phyloP scores from a whole-genome alignment of 92 coral and sea anemone genomes.

The Paragorgia papillata region DNA sequence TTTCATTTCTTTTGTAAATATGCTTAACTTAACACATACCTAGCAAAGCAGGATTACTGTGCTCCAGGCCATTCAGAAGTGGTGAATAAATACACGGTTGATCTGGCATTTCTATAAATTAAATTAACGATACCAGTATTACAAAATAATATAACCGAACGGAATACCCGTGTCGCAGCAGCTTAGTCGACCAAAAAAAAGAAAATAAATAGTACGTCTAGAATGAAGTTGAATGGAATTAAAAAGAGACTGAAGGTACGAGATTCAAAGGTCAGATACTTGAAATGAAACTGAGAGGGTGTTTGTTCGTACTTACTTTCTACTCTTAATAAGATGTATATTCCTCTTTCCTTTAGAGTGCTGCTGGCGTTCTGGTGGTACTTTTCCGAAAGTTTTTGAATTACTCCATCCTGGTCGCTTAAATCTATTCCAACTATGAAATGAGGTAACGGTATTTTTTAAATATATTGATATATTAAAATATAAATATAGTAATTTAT shows the following conservation, averaged over 20 bases:
- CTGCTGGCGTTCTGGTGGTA: slow-evolving; percentile 4
- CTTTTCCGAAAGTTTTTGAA: slow-evolving; percentile 29
- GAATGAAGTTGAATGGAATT: no score
- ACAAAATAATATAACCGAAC: no score
- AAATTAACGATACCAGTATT: no score
- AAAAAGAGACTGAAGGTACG: no score
- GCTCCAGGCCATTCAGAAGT: slow-evolving; percentile 23
- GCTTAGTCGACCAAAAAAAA: no score
- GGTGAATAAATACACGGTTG: slow-evolving; percentile 7
- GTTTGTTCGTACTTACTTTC: slow-evolving; percentile 27
- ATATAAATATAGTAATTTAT: no score
- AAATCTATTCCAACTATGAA: slow-evolving; percentile 29
- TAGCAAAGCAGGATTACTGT: slow-evolving; percentile 6
- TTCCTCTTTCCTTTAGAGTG: background rate
- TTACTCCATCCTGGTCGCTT: slow-evolving; percentile 23
- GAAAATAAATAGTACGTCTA: no score
- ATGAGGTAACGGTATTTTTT: background rate
- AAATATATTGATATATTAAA: background rate
- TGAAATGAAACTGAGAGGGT: no score
- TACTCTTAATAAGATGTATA: slow-evolving; percentile 10
- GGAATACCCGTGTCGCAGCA: no score
- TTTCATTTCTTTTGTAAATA: no score
- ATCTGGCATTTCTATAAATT: background rate
- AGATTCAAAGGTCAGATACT: no score
- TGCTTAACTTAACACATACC: background rate